Base-by-base conservation (phyloP, 2,113 vertebrate genomes). In the Campylomormyrus tamandua region DNA sequence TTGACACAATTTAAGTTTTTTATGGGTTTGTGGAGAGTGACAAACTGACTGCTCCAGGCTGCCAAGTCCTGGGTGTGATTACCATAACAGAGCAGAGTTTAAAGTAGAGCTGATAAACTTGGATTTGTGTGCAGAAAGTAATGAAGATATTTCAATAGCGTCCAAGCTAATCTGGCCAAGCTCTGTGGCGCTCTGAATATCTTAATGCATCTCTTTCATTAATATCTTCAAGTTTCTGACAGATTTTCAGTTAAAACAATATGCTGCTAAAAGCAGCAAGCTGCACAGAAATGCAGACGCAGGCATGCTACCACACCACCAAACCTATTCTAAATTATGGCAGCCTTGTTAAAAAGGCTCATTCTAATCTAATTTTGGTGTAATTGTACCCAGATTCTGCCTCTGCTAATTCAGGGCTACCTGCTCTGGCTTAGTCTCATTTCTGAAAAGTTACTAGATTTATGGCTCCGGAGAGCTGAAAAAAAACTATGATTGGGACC, bases 31-130 rank as follows among this genome's bases (percentile, higher is more conserved):
- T 93, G 92, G 89, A 62, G 90, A 3, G 80, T 92, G 93, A 93
- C 91, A 90, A 91, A 83, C 90, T 90, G n/a, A 3, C 84, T 53
- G 87, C 90, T 93, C 31, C 70, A 77, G 1, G 13, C 83, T 24
- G 90, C 92, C 93, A 48, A 91, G 91, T 62, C 91, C 90, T 91
- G 93, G 92, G 94, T 94, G 92, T 92, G 91, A 93, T 94, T 94
- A 93, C 91, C 92, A 91, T 93, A 91, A 89, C 83, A 90, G 91
- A 91, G 2, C 35, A 42, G 31, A 39, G 74, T 19, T n/a, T n/a
- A 46, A n/a, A 84, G 83, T 1, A n/a, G 39, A n/a, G 24, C 21
- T 31, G n/a, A 70, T 45, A 21, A 17, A 83, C n/a, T 46, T 48
- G 3, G 45, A n/a, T 31, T 42, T 83, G 45, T 46, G 45, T 10